Evolutionary conservation across 2,888 invertebrate genomes (phyloP), one percentile per base, ranked within the genome.

Genomic region (Eubasilissa splendida): DNA sequence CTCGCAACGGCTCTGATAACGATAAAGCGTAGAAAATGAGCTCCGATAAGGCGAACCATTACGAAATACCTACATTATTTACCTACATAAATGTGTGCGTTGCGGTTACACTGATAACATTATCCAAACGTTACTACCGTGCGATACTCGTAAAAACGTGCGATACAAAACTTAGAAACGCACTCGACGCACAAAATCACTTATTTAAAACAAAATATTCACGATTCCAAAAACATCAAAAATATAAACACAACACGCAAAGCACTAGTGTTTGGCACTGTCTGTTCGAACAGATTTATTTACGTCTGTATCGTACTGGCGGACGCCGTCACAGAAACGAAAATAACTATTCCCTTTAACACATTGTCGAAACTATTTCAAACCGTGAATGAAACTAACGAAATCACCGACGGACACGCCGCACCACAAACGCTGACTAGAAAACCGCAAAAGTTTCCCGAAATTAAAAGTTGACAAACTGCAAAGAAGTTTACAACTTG

Each of bases 81-180:
- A 80, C 80, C 80, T 80, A 80, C 80, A 80, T 80, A 76, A 76
- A 80, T 80, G 70, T 76, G 63, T 76, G 76, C 59, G 76, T 65
- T 76, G 80, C 75, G 74, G 80, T 75, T 74, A 75, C 59, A 53
- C 75, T 75, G 80, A 75, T 75, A 75, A 80, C 75, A 75, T 74
- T 54, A 75, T 75, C 80, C 75, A 59, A 75, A 68, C 53, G 68
- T 75, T 76, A 77, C 75, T 68, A 58, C 56, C 59, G 80, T 31
- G 58, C 50, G 68, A 58, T 52, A 68, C 56, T 76, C 52, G 22
- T 77, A n/a, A 50, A 66, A 77, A 56, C 70, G 70, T 42, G 68
- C 54, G 56, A 22, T 71, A 76, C 56, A 75, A 14, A 73, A 54
- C 59, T 22, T 22, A 7, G n/a, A 50, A 42, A 70, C 56, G 59